phyloP scores from a whole-genome alignment of 2,888 invertebrate species.

The Amphimallon solstitiale region DNA sequence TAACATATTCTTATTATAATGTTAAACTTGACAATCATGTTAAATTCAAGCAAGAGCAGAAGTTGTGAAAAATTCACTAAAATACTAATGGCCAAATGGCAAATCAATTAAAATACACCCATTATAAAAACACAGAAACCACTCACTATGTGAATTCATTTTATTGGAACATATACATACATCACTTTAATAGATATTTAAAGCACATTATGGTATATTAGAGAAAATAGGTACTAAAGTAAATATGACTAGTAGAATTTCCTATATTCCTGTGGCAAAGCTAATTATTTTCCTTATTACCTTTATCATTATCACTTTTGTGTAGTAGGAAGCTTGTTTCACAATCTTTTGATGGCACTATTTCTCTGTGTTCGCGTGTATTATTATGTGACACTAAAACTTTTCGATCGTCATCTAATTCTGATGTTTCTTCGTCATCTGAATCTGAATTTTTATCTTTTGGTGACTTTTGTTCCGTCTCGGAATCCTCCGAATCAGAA shows the following conservation, averaged over 20 bases:
- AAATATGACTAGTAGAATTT: not conserved
- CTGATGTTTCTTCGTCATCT: constrained; percentile 16
- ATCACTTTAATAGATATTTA: not conserved
- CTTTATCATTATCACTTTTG: not conserved
- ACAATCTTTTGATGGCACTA: not conserved
- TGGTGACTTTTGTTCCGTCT: constrained; percentile 1
- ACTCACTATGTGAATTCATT: too few species aligned
- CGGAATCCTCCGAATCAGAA: constrained; percentile 41
- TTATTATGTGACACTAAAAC: constrained; percentile 1
- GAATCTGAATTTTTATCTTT: constrained; percentile 13
- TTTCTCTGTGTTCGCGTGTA: not conserved
- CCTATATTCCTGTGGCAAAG: not conserved
- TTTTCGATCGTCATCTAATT: constrained; percentile 17
- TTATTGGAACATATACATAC: too few species aligned
- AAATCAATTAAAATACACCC: too few species aligned
- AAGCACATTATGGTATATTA: constrained; percentile 14
- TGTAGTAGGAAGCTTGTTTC: not conserved
- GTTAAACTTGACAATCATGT: too few species aligned
- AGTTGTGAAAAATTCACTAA: too few species aligned
- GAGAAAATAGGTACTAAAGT: not conserved
- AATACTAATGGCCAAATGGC: too few species aligned
- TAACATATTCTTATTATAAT: too few species aligned
- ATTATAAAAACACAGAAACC: too few species aligned
- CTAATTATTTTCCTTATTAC: not conserved
- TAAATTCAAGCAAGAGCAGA: too few species aligned